Percentiles rank a stretch among this genome's conserved stretches.
Conservation (phyloP, 2,888 invertebrate genomes). For the Eupithecia abbreviata region DNA sequence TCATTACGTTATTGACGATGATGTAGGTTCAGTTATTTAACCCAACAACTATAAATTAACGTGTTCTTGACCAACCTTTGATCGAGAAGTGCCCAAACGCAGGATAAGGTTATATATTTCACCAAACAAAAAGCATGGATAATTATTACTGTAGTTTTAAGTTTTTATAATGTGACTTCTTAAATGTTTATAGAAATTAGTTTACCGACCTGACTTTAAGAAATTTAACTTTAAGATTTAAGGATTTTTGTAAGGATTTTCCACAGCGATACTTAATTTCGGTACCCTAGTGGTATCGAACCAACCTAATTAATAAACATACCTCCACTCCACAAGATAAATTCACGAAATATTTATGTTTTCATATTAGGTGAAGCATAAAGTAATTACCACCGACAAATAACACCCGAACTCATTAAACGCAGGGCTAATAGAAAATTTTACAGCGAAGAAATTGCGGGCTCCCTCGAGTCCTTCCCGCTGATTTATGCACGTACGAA, state of each 20-base stretch:
- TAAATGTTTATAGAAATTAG: neutral
- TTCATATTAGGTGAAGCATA: slow-evolving; percentile 23
- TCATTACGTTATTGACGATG: neutral
- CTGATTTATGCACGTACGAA: slow-evolving; percentile 61
- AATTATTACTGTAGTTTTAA: too few species aligned
- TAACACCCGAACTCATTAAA: slow-evolving; percentile 53
- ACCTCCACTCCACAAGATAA: neutral
- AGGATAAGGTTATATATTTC: too few species aligned
- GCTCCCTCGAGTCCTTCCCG: slow-evolving; percentile 52
- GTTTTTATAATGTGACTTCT: too few species aligned
- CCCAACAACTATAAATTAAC: too few species aligned
- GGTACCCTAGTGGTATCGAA: neutral
- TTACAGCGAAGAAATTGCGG: slow-evolving; percentile 52
- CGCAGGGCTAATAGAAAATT: slow-evolving; percentile 57
- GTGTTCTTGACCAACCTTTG: too few species aligned
- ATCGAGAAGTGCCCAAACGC: too few species aligned
- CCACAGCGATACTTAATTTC: neutral
- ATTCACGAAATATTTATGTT: slow-evolving; percentile 14
- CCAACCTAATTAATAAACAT: neutral
- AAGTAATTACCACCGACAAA: slow-evolving; percentile 45
- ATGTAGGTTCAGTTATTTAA: neutral
- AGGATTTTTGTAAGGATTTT: neutral
- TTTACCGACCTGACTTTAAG: neutral
- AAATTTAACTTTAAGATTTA: neutral
- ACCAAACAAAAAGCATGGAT: too few species aligned